A percentile compares a stretch with the other conserved stretches of the same genome.
Conservation (phyloP, 1,140 invertebrate species). For the Diuraphis noxia region DNA sequence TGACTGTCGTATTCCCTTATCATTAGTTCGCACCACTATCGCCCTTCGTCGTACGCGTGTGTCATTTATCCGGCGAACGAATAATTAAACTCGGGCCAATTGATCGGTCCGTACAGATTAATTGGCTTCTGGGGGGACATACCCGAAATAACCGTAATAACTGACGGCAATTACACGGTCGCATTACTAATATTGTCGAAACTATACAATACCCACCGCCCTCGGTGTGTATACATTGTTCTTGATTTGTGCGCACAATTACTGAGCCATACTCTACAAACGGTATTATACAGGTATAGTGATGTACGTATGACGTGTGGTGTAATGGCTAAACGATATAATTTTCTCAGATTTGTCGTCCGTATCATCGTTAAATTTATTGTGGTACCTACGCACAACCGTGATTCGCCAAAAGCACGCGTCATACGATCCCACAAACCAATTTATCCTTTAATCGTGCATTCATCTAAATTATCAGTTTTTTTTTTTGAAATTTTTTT, state of each 20-base stretch:
- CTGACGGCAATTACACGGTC: neutral
- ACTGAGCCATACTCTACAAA: neutral
- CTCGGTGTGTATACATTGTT: neutral
- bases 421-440: too few relatives aligned
- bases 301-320: too few relatives aligned
- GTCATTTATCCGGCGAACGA: neutral
- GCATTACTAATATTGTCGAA: constrained; percentile 1
- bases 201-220: neutral
- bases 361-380: too few relatives aligned
- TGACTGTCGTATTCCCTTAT: neutral
- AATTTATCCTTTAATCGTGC: too few relatives aligned
- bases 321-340: neutral
- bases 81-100: neutral
- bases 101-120: neutral
- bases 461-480: too few relatives aligned
- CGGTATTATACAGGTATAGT: too few relatives aligned
- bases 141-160: neutral
- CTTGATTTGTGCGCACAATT: neutral
- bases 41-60: neutral
- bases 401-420: too few relatives aligned
- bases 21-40: neutral
- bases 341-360: neutral
- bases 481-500: neutral
- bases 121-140: neutral
- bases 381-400: too few relatives aligned